A percentile compares a stretch with the other conserved stretches of the same genome.
phyloP scores from a whole-genome alignment of 2,888 invertebrate genomes.

The Mongoloraphidia duomilia region DNA sequence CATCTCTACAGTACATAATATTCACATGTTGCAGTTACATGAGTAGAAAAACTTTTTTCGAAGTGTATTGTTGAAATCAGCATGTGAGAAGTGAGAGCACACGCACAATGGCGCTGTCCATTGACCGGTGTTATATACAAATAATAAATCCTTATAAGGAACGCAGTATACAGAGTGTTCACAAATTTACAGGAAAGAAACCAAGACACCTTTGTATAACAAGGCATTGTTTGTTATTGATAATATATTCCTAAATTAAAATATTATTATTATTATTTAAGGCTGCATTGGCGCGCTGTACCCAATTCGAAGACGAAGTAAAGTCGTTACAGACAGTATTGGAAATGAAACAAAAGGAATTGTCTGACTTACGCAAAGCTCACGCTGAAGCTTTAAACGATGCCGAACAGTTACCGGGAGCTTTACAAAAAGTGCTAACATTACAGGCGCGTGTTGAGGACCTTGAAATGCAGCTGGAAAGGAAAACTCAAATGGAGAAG shows the following conservation, averaged over 20 bases:
- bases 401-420: constrained; percentile 55
- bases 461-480: constrained; percentile 57
- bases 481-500: constrained; percentile 58
- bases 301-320: constrained; percentile 48
- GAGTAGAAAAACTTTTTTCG: no score
- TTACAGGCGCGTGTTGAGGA: constrained; percentile 79
- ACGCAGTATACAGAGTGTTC: no score
- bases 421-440: constrained; percentile 58
- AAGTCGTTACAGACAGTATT: constrained; percentile 77
- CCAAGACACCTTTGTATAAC: no score
- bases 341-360: constrained; percentile 76
- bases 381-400: constrained; percentile 55
- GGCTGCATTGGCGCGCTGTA: constrained; percentile 12
- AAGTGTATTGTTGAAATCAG: no score
- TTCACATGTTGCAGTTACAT: no score
- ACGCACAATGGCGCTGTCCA: no score
- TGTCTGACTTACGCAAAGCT: constrained; percentile 58
- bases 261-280: constrained; percentile 6
- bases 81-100: no score
- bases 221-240: no score
- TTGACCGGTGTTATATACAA: no score
- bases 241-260: neutral
- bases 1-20: no score
- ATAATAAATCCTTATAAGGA: no score
- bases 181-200: no score